Base-by-base conservation (phyloP, 2,888 invertebrate species). In the Osmoderma eremita region DNA sequence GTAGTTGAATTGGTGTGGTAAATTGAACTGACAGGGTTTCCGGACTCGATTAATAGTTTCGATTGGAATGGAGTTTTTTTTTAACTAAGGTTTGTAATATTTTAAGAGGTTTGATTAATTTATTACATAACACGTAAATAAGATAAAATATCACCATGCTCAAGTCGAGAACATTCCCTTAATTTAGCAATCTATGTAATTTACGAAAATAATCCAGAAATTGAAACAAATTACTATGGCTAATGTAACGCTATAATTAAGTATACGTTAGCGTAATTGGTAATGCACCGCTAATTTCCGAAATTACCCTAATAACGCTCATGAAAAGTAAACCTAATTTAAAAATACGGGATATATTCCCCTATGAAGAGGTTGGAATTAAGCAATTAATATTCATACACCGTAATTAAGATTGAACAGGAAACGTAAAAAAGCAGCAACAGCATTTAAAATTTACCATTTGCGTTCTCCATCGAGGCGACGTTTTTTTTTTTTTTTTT, bases 371-470 rank as follows among this genome's bases (percentile, higher is more conserved):
- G 58, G 22, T 45, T 42, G 24, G 30, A 45, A 17, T 45, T 56
- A 41, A 54, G 41, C 17, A 58, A 58, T 58, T 58, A 58, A 58
- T 45, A 58, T 58, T 58, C 58, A 58, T 58, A 58, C 42, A 42
- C 24, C 45, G 17, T 58, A 58, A 58, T 58, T 58, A 58, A 42
- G 58, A 42, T 45, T 42, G 24, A 30, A 45, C 12, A 4, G 39
- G 24, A 24, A 30, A 22, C 42, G 24, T 13, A 22, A 58, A 58
- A 39, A 58, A 3, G 24, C 30, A 30, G 30, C 6, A 30, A 45
- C 24, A 30, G 5, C 22, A 15, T n/a, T 42, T 30, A 41, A 45
- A 45, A 58, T 58, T 58, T 45, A 58, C 24, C 15, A n/a, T 15
- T 1, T 15, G 5, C 3, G 24, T 18, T 10, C 17, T 13, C 24